These are phyloP conservation scores for Gobionotothen gibberifrons DNA, from an alignment of 2,797 vertebrate genomes.

Conservation along the genomic window DNA sequence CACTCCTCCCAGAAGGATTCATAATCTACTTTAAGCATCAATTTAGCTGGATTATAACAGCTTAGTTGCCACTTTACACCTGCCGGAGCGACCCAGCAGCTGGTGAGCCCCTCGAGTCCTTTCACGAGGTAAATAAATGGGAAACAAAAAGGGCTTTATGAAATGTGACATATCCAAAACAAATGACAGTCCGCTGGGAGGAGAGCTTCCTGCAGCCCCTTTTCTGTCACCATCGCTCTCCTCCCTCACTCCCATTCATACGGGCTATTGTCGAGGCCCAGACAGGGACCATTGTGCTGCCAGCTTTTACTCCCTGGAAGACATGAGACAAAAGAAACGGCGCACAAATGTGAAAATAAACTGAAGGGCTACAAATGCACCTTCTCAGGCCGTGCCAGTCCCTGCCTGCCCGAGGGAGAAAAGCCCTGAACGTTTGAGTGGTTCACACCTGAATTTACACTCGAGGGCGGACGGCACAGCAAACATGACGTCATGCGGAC, in stretches of 20 bases:
- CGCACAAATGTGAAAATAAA: constrained; percentile 52
- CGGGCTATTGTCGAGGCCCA: constrained; percentile 73
- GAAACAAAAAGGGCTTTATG: constrained; percentile 51
- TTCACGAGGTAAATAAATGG: constrained; percentile 39
- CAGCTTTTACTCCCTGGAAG: constrained; percentile 67
- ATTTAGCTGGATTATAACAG: constrained; percentile 41
- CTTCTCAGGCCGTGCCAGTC: constrained; percentile 8
- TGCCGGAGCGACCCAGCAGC: constrained; percentile 28
- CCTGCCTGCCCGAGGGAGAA: background rate
- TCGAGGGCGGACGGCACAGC: background rate
- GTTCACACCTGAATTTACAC: constrained; percentile 12
- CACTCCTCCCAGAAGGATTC: constrained; percentile 29
- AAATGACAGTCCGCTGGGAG: constrained; percentile 57
- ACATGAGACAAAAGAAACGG: constrained; percentile 64
- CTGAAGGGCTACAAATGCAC: constrained; percentile 31
- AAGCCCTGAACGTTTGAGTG: background rate
- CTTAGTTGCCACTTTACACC: constrained; percentile 44
- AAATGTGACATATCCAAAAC: constrained; percentile 53
- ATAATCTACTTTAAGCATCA: constrained; percentile 38
- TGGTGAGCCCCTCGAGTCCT: constrained; percentile 12
- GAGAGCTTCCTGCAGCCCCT: constrained; percentile 52
- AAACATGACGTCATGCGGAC: background rate
- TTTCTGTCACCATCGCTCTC: constrained; percentile 34
- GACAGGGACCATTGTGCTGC: constrained; percentile 78
- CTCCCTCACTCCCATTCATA: constrained; percentile 69